phyloP scores from a whole-genome alignment of 2,888 invertebrate species.

The Eupithecia subumbrata region DNA sequence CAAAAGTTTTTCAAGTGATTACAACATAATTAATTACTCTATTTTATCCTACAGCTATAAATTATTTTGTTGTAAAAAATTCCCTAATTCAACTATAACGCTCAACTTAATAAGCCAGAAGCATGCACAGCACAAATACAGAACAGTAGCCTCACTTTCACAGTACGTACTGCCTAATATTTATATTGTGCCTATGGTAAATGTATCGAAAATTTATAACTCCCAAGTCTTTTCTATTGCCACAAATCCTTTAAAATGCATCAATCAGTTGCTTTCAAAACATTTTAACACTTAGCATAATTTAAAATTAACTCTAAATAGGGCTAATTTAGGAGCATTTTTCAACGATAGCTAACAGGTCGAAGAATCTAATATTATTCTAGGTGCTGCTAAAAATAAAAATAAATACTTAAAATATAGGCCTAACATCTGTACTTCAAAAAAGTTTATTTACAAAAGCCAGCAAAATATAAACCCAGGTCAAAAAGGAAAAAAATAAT shows the following conservation, averaged over 20 bases:
- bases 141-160: conserved; percentile 19
- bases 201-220: conserved; percentile 60
- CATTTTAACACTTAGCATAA: conserved; percentile 36
- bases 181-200: conserved; percentile 43
- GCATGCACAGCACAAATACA: conserved; percentile 24
- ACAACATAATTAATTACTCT: conserved; percentile 43
- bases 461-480: conserved; percentile 26
- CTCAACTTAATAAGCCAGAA: conserved; percentile 41
- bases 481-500: conserved; percentile 42
- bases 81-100: conserved; percentile 47
- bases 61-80: conserved; percentile 40
- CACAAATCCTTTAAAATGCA: conserved; percentile 64
- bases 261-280: conserved; percentile 32
- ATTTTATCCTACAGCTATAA: conserved; percentile 38
- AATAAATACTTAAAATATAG: conserved; percentile 25
- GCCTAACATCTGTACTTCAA: conserved; percentile 24
- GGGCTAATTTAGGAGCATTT: conserved; percentile 31
- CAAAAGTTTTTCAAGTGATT: conserved; percentile 40
- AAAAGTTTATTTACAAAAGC: conserved; percentile 23
- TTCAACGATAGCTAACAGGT: conserved; percentile 33
- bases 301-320: conserved; percentile 28
- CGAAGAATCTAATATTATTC: conserved; percentile 44
- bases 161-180: conserved; percentile 15
- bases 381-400: conserved; percentile 24
- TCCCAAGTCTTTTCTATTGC: conserved; percentile 64